Evolutionary conservation across 2,113 vertebrate species (phyloP).

Genomic region (Hippoglossus stenolepis): DNA sequence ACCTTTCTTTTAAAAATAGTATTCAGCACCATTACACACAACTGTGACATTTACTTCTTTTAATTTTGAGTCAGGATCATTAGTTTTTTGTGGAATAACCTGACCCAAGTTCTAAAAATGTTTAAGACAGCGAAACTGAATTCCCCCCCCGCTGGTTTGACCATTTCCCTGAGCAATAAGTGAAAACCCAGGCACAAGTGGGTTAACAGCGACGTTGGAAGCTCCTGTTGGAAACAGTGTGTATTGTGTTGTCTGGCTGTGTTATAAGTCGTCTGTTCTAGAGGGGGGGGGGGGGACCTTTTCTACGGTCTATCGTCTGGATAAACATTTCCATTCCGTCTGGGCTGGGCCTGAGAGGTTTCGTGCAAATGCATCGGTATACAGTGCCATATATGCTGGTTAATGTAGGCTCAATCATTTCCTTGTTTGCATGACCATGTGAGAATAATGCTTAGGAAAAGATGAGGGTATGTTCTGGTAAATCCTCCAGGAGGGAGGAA

Average conservation of each 20-base stretch:
- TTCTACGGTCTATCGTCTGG: conserved; percentile 53
- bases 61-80: no score
- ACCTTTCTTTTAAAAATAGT: no score
- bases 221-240: conserved; percentile 69
- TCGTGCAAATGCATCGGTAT: conserved; percentile 18
- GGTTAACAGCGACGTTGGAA: conserved; percentile 66
- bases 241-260: conserved; percentile 73
- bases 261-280: conserved; percentile 57
- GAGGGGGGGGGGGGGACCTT: conserved; percentile 44
- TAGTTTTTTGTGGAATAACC: no score
- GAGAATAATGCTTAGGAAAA: conserved; percentile 23
- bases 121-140: conserved; percentile 35
- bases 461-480: conserved; percentile 29
- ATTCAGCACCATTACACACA: no score
- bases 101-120: conserved; percentile 2
- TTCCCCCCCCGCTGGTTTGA: conserved; percentile 31
- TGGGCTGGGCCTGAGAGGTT: conserved; percentile 29
- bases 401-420: conserved; percentile 34
- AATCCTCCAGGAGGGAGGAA: conserved; percentile 43
- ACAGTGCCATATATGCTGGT: neutral
- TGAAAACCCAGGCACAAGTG: conserved; percentile 71
- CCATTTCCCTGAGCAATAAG: conserved; percentile 57
- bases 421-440: conserved; percentile 32
- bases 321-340: conserved; percentile 74
- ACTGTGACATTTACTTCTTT: no score